Percentiles rank a stretch among this genome's conserved stretches.
phyloP scores from a whole-genome alignment of 2,888 invertebrate genomes.

The Capitulum mitella region DNA sequence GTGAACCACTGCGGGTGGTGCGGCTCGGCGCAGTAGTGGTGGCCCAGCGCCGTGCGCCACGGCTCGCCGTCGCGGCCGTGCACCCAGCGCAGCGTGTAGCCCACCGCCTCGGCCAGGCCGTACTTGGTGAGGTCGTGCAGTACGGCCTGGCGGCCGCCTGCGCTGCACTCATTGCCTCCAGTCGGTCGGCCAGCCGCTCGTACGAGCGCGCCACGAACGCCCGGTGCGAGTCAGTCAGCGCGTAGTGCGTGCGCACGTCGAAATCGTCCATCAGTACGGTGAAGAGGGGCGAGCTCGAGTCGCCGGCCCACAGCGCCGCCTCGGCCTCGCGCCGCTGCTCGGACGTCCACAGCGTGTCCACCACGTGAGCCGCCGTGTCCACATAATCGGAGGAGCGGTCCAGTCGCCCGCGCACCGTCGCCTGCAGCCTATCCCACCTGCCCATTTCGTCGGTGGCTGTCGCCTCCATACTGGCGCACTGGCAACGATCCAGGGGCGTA shows the following conservation, averaged over 20 bases:
- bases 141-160: constrained; percentile 26
- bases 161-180: constrained; percentile 26
- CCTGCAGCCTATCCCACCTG: background rate
- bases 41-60: constrained; percentile 28
- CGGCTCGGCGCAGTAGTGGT: constrained; percentile 28
- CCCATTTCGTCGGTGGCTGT: background rate
- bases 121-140: constrained; percentile 31
- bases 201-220: constrained; percentile 29
- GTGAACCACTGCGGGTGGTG: constrained; percentile 30
- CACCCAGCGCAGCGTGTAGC: constrained; percentile 30
- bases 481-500: too few species aligned
- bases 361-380: background rate
- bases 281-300: background rate
- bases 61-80: constrained; percentile 24
- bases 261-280: constrained; percentile 28
- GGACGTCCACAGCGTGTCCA: background rate
- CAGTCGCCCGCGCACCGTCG: background rate
- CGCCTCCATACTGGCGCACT: background rate
- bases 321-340: background rate
- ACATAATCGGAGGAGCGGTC: background rate
- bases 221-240: constrained; percentile 28
- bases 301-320: background rate
- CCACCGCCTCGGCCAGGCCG: constrained; percentile 26
- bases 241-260: constrained; percentile 29
- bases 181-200: constrained; percentile 16